Evolutionary conservation across 2,797 vertebrate genomes (phyloP).

Genomic region (Danio aesculapii): DNA sequence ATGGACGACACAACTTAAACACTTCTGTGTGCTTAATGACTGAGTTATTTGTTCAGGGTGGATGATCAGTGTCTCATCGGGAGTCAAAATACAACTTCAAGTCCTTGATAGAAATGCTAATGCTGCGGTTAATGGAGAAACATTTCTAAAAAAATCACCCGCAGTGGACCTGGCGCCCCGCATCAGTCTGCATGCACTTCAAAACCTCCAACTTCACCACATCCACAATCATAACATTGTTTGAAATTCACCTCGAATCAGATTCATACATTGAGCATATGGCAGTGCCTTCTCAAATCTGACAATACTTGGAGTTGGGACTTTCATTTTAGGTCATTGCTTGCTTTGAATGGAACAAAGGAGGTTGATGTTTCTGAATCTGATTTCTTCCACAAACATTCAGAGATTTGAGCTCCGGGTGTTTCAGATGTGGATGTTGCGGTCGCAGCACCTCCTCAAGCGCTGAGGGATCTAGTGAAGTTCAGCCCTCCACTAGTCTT

Average conservation of each 20-base stretch:
- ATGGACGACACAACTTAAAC: conserved; percentile 10
- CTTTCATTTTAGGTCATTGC: conserved; percentile 28
- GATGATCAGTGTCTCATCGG: conserved; percentile 15
- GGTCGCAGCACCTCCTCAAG: conserved; percentile 45
- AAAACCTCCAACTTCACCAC: conserved; percentile 5
- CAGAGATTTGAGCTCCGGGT: conserved; percentile 17
- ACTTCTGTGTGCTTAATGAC: neutral
- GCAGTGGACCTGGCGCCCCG: conserved; percentile 29
- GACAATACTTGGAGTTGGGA: conserved; percentile 14
- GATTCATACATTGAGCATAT: conserved; percentile 5
- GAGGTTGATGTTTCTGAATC: conserved; percentile 24
- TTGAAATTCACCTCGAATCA: conserved; percentile 26
- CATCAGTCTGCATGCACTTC: conserved; percentile 14
- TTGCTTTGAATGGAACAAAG: conserved; percentile 39
- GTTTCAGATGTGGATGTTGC: conserved; percentile 49
- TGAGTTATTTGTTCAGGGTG: neutral
- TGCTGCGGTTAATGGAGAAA: neutral
- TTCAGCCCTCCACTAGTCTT: conserved; percentile 41
- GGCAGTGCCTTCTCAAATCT: conserved; percentile 7
- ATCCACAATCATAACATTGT: conserved; percentile 7
- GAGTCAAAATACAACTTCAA: neutral
- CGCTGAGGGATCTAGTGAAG: conserved; percentile 54
- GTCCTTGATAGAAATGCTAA: conserved; percentile 28
- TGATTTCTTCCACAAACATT: conserved; percentile 26
- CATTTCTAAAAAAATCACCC: conserved; percentile 15